phyloP scores from a whole-genome alignment of 2,113 vertebrate species.

The Hiodon tergisus region DNA sequence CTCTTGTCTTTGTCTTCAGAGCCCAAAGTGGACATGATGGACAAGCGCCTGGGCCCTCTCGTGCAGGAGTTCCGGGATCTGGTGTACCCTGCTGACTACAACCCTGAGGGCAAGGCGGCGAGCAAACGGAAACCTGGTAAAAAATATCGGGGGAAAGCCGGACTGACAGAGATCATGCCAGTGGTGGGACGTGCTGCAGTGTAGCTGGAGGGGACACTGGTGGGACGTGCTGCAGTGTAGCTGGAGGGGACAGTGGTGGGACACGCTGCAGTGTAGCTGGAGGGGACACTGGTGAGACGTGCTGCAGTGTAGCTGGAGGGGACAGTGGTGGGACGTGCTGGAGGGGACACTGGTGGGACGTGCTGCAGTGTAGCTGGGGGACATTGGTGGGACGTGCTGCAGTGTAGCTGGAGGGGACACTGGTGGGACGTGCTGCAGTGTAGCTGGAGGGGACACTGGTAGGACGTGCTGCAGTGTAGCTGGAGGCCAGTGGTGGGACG shows the following conservation, averaged over 20 bases:
- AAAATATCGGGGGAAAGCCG: background rate
- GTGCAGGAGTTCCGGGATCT: constrained; percentile 82
- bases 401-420: background rate
- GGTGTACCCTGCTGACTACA: constrained; percentile 82
- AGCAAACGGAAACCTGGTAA: constrained; percentile 70
- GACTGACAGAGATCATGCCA: background rate
- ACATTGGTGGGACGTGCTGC: too few relatives aligned
- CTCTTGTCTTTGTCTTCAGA: constrained; percentile 52
- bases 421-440: background rate
- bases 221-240: too few relatives aligned
- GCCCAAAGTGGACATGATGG: constrained; percentile 81
- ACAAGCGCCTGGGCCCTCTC: constrained; percentile 72
- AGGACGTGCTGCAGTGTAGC: background rate
- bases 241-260: background rate
- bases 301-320: background rate
- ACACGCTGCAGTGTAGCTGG: background rate
- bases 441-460: too few relatives aligned
- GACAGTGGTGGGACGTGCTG: background rate
- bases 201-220: too few relatives aligned
- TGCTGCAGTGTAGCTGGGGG: background rate
- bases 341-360: background rate
- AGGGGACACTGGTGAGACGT: background rate
- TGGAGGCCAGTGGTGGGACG: too few relatives aligned
- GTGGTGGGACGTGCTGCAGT: too few relatives aligned
- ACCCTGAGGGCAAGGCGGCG: constrained; percentile 66